These are phyloP conservation scores for Erpetoichthys calabaricus DNA, from an alignment of 2,797 vertebrate species.

Conservation along the genomic window DNA sequence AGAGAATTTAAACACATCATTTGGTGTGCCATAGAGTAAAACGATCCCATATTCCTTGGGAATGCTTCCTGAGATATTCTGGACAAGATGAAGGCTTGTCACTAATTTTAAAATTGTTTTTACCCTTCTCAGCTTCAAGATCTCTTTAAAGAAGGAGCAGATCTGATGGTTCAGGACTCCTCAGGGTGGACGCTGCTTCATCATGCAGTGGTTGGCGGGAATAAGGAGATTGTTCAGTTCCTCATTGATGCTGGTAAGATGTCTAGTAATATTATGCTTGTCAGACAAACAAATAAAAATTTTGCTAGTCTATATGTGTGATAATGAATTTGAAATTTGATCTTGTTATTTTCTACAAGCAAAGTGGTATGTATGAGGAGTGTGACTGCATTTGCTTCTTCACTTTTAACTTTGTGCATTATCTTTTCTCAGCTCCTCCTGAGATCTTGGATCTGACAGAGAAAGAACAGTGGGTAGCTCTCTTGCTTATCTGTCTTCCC, in stretches of 20 bases:
- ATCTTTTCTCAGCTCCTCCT: slow-evolving; percentile 49
- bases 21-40: too few species aligned
- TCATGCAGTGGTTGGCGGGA: slow-evolving; percentile 66
- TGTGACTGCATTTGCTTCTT: not conserved
- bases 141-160: slow-evolving; percentile 62
- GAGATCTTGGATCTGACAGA: slow-evolving; percentile 73
- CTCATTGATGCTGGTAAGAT: slow-evolving; percentile 73
- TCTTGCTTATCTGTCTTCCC: not conserved
- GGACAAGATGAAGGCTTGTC: not conserved
- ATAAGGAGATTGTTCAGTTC: slow-evolving; percentile 82
- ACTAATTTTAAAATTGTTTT: not conserved
- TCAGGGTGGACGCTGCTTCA: slow-evolving; percentile 69
- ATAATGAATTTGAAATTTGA: slow-evolving; percentile 6
- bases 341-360: not conserved
- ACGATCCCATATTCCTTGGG: too few species aligned
- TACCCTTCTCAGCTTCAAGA: slow-evolving; percentile 58
- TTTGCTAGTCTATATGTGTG: slow-evolving; percentile 9
- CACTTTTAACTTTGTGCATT: not conserved
- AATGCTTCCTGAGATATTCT: too few species aligned
- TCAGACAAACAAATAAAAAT: too few species aligned
- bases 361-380: too few species aligned
- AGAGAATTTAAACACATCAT: too few species aligned
- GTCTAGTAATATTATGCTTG: not conserved
- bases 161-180: slow-evolving; percentile 56
- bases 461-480: slow-evolving; percentile 65